Evolutionary conservation across 64 coral and sea anemone species (phyloP), one percentile per base, ranked within the genome.

Genomic region (Trachythela sp.): DNA sequence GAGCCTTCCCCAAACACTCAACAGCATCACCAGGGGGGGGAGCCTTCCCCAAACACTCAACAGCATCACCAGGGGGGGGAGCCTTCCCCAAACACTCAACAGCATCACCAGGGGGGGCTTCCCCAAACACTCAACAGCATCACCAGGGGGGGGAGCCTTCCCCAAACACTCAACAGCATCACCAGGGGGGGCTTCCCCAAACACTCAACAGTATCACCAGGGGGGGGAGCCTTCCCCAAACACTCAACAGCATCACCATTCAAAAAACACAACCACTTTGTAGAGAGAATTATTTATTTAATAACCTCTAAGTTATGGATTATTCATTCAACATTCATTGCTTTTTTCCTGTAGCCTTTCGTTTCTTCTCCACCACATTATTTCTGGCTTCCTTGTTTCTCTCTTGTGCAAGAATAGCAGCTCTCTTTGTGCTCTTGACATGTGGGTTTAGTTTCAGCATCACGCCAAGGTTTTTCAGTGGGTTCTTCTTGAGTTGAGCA

Each of bases 401-500:
- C 17, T 64, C 56, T 26, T 64, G 56, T 2, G 56, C 56, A 6
- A 64, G 26, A n/a, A 64, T 64, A n/a, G 56, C 56, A 6, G 56
- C 56, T 64, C 56, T 64, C 56, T 87, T 95, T 35, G 88, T 86
- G 48, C 52, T 91, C 87, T 94, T 95, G 2, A 83, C 93, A 77
- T 94, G 89, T 6, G 96, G 93, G 36, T 99, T 99, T 49, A 99
- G 91, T 41, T 89, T 92, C 70, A 93, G 37, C 93, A 95, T 84
- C 8, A 95, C 84, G 13, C 89, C 89, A 31, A 95, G 48, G 84
- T 99, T 99, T 83, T 99, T 99, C 22, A 99, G 91, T 36, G 96
- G 96, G 83, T 99, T 99, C 91, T 99, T 95, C 87, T 99, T 99
- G n/a, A 67, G 91, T 37, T 83, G 52, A 7, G 96, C 89, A 49